These are phyloP conservation scores for Diplodus sargus DNA, from an alignment of 2,797 vertebrate species.

Conservation along the genomic window DNA sequence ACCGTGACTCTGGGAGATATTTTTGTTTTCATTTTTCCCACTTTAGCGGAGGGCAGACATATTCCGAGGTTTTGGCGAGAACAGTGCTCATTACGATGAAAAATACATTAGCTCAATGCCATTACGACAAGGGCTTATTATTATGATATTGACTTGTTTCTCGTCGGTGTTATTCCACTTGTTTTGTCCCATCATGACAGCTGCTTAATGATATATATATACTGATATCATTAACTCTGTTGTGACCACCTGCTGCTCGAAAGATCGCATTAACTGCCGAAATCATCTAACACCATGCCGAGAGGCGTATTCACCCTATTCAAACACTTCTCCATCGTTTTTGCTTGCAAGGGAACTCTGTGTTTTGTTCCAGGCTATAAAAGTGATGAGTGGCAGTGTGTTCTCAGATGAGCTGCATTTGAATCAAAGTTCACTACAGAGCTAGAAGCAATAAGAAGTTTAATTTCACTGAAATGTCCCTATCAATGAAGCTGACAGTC, in stretches of 20 bases:
- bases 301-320: constrained; percentile 13
- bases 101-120: not conserved
- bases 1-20: not conserved
- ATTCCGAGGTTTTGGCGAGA: constrained; percentile 1
- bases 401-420: constrained; percentile 30
- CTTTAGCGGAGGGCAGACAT: not conserved
- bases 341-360: constrained; percentile 7
- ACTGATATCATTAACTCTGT: not conserved
- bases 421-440: constrained; percentile 42
- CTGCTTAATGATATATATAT: constrained; percentile 19
- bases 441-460: constrained; percentile 30
- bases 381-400: constrained; percentile 18
- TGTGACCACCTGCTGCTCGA: constrained; percentile 24
- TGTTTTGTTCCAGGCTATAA: constrained; percentile 16
- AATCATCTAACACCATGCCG: constrained; percentile 7
- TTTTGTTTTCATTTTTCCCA: not conserved
- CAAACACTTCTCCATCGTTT: constrained; percentile 16
- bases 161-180: constrained; percentile 10
- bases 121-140: constrained; percentile 10
- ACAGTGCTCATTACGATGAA: not conserved
- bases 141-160: constrained; percentile 1
- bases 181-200: constrained; percentile 32
- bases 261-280: constrained; percentile 39
- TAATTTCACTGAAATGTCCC: constrained; percentile 42
- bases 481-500: constrained; percentile 4